Evolutionary conservation across 1,140 invertebrate genomes (phyloP).

Genomic region (Amyelois transitella): DNA sequence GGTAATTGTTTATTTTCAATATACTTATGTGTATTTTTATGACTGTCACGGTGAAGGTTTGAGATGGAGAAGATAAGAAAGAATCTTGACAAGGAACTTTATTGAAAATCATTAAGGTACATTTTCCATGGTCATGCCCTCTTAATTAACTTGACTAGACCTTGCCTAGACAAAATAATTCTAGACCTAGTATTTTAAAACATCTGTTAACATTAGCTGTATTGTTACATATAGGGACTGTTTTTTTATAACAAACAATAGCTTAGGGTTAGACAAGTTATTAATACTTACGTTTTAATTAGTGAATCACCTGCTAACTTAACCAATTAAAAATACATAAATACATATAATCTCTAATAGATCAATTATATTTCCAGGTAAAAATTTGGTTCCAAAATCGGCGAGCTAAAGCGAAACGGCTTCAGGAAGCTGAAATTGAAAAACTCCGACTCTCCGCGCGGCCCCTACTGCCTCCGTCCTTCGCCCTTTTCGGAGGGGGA

Average conservation of each 20-base stretch:
- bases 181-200: too few species aligned
- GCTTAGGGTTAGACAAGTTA: neutral
- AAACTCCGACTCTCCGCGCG: constrained; percentile 74
- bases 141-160: too few species aligned
- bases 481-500: constrained; percentile 61
- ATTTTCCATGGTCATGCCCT: too few species aligned
- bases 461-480: constrained; percentile 60
- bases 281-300: neutral
- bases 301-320: neutral
- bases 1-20: constrained; percentile 29
- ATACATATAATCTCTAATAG: neutral
- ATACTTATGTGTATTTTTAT: too few species aligned
- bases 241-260: too few species aligned
- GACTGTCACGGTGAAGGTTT: too few species aligned
- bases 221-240: too few species aligned
- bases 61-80: too few species aligned
- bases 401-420: constrained; percentile 92
- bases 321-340: neutral
- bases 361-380: constrained; percentile 71
- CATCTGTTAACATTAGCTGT: too few species aligned
- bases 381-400: constrained; percentile 99
- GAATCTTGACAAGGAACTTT: too few species aligned
- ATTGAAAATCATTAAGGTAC: too few species aligned
- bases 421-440: constrained; percentile 95
- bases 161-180: too few species aligned